Evolutionary conservation across 2,797 vertebrate species (phyloP).

Genomic region (Danio albolineatus): DNA sequence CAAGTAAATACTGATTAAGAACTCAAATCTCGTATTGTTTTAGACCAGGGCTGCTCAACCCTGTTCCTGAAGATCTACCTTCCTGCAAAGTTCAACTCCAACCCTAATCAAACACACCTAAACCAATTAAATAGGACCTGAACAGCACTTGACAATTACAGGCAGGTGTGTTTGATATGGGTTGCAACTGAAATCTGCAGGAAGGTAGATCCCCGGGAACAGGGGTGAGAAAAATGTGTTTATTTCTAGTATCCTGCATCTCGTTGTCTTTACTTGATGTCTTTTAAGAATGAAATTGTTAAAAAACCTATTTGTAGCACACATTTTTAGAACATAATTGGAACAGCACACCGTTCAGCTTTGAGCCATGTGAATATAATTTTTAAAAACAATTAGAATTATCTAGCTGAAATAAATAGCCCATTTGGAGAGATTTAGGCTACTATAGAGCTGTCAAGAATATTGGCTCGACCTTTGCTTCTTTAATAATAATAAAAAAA

Average conservation of each 20-base stretch:
- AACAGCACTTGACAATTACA: too few relatives aligned
- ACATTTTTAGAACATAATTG: not conserved
- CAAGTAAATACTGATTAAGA: not conserved
- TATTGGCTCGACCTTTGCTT: conserved; percentile 52
- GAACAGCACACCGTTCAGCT: not conserved
- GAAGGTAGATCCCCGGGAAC: too few relatives aligned
- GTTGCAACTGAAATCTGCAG: too few relatives aligned
- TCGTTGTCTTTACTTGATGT: not conserved
- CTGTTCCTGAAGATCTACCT: too few relatives aligned
- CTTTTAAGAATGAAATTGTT: not conserved
- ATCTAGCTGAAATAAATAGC: conserved; percentile 41
- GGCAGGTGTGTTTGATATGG: too few relatives aligned
- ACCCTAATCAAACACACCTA: too few relatives aligned
- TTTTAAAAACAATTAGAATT: conserved; percentile 47
- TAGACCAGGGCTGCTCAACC: too few relatives aligned
- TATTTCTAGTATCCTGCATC: too few relatives aligned
- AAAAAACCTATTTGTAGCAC: not conserved
- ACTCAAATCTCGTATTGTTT: not conserved
- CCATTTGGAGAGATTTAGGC: conserved; percentile 36
- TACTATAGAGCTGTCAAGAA: conserved; percentile 37
- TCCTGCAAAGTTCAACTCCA: too few relatives aligned
- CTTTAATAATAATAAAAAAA: conserved; percentile 51
- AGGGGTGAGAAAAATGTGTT: too few relatives aligned
- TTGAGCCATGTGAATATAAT: conserved; percentile 45
- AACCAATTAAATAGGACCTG: too few relatives aligned